Percentiles rank a stretch among this genome's conserved stretches.
phyloP scores from a whole-genome alignment of 2,797 vertebrate genomes.

The Anolis apletophallus region DNA sequence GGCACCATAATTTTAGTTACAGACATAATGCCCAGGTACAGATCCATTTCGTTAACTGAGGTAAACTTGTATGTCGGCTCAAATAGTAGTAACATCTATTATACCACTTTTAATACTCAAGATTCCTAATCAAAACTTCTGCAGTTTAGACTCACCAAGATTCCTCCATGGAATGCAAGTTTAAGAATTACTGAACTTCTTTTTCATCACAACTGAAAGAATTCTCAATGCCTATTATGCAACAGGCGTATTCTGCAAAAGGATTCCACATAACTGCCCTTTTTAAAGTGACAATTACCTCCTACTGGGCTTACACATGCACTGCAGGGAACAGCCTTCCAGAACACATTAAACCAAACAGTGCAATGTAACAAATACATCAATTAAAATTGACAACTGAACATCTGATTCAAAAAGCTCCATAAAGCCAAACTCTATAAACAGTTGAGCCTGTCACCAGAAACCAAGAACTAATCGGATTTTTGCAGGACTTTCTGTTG shows the following conservation, averaged over 20 bases:
- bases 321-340: background rate
- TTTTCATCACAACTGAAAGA: slow-evolving; percentile 44
- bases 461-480: background rate
- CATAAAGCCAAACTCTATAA: background rate
- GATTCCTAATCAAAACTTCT: background rate
- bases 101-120: background rate
- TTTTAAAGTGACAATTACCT: slow-evolving; percentile 22
- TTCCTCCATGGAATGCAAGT: slow-evolving; percentile 12
- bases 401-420: background rate
- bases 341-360: background rate
- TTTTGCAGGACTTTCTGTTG: background rate
- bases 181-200: slow-evolving; percentile 3
- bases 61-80: background rate
- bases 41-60: too few species aligned
- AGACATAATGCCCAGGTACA: too few species aligned
- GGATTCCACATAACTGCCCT: background rate
- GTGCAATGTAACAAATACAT: background rate
- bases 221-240: slow-evolving; percentile 16
- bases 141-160: slow-evolving; percentile 18
- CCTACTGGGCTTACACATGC: background rate
- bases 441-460: background rate
- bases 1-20: too few species aligned
- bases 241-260: slow-evolving; percentile 24
- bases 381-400: background rate
- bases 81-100: background rate